Conservation (phyloP, 2,113 vertebrate species). For the Chionomys nivalis region DNA sequence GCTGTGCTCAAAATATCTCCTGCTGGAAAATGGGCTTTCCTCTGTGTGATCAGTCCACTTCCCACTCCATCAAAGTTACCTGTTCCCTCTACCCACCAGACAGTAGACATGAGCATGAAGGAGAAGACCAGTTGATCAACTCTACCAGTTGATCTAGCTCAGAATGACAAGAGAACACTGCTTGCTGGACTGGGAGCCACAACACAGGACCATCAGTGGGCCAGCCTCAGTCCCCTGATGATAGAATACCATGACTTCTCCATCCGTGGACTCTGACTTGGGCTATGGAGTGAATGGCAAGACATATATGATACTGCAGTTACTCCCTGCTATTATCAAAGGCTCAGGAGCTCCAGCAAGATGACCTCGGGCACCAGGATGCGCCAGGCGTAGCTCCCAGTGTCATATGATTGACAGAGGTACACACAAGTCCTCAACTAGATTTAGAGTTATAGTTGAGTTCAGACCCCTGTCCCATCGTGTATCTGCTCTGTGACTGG, state of each 20-base stretch:
- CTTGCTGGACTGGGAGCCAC: not conserved
- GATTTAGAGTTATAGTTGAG: slow-evolving; percentile 12
- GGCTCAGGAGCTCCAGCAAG: not conserved
- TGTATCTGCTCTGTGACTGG: not conserved
- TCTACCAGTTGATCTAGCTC: not conserved
- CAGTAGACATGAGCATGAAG: not conserved
- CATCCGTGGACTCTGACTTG: not conserved
- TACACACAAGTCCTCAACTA: not conserved
- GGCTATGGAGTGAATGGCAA: slow-evolving; percentile 12
- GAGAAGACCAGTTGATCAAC: not conserved
- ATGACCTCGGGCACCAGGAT: not conserved
- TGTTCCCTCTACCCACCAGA: not conserved
- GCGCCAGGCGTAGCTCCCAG: not conserved
- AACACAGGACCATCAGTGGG: not conserved
- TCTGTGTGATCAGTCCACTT: not conserved
- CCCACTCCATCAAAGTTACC: not conserved
- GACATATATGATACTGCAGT: not conserved
- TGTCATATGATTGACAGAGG: not conserved
- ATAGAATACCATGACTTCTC: no score
- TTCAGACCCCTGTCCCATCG: not conserved
- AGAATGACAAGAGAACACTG: not conserved
- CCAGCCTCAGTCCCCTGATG: no score
- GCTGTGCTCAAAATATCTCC: not conserved
- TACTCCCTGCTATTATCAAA: not conserved
- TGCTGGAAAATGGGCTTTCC: not conserved